These are phyloP conservation scores for Harpegnathos saltator DNA, from an alignment of 1,140 invertebrate genomes.

Conservation along the genomic window DNA sequence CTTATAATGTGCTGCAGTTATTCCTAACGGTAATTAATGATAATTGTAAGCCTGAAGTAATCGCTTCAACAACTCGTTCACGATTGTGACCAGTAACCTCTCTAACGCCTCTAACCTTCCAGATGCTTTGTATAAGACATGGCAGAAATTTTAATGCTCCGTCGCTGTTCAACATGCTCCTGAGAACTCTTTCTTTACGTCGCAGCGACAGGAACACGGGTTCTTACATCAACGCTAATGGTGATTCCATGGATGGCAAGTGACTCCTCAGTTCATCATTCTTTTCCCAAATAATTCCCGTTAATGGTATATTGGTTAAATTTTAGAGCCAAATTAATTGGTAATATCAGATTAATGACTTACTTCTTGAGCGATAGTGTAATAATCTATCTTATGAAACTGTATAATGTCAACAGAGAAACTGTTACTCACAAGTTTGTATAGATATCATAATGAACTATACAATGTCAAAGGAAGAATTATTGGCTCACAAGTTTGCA, in stretches of 20 bases:
- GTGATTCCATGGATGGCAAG: constrained; percentile 80
- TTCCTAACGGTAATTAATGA: constrained; percentile 1
- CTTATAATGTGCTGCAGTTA: constrained; percentile 17
- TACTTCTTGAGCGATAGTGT: too few species aligned
- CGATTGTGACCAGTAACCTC: not conserved
- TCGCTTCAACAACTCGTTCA: not conserved
- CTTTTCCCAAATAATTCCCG: not conserved
- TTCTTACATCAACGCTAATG: constrained; percentile 78
- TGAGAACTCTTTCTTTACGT: constrained; percentile 79
- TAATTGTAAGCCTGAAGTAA: not conserved
- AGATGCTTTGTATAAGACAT: constrained; percentile 83
- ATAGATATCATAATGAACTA: too few species aligned
- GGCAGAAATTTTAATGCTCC: constrained; percentile 72
- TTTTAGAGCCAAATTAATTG: not conserved
- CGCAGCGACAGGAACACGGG: constrained; percentile 80
- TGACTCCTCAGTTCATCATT: constrained; percentile 10
- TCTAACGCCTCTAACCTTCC: constrained; percentile 63
- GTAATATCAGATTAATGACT: not conserved
- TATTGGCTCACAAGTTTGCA: too few species aligned
- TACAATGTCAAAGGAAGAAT: too few species aligned
- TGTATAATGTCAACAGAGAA: too few species aligned
- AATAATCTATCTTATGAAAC: too few species aligned
- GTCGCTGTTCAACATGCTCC: constrained; percentile 70
- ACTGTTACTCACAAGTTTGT: too few species aligned
- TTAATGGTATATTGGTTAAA: not conserved